These are phyloP conservation scores for Phocides pigmalion DNA, from an alignment of 1,140 invertebrate genomes.

Conservation along the genomic window DNA sequence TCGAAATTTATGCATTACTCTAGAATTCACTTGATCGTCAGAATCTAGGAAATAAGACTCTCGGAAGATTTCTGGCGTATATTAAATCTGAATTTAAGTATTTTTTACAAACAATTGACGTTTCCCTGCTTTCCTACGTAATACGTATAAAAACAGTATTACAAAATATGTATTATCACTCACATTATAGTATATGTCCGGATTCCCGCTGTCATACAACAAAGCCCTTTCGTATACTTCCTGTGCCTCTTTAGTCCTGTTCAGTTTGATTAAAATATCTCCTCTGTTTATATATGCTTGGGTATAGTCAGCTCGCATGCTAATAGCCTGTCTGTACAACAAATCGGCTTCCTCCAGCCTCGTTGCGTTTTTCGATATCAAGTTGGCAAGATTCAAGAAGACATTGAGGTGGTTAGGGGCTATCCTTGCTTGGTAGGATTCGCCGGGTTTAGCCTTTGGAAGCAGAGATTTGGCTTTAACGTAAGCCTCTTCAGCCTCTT, in stretches of 20 bases:
- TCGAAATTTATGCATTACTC: too few relatives aligned
- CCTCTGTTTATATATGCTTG: conserved; percentile 98
- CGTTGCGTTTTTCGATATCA: conserved; percentile 96
- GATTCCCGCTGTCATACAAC: conserved; percentile 96
- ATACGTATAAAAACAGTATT: too few relatives aligned
- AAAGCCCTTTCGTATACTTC: conserved; percentile 97
- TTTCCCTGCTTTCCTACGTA: too few relatives aligned
- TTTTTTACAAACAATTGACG: too few relatives aligned
- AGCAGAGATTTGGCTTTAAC: conserved; percentile 94
- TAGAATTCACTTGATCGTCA: too few relatives aligned
- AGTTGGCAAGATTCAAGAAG: conserved; percentile 97
- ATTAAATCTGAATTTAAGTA: too few relatives aligned
- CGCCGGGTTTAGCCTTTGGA: conserved; percentile 95
- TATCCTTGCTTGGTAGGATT: conserved; percentile 97
- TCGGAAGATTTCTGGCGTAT: too few relatives aligned
- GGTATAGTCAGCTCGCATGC: conserved; percentile 98
- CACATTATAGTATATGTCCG: conserved; percentile 99
- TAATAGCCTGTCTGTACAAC: conserved; percentile 96
- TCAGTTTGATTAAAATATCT: conserved; percentile 97
- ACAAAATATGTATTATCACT: conserved; percentile 43
- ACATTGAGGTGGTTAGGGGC: conserved; percentile 98
- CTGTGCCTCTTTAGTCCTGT: conserved; percentile 96
- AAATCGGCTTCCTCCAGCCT: conserved; percentile 96
- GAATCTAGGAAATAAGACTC: too few relatives aligned
- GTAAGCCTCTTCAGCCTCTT: conserved; percentile 96